Evolutionary conservation across 2,113 vertebrate species (phyloP).

Genomic region (Damaliscus lunatus): DNA sequence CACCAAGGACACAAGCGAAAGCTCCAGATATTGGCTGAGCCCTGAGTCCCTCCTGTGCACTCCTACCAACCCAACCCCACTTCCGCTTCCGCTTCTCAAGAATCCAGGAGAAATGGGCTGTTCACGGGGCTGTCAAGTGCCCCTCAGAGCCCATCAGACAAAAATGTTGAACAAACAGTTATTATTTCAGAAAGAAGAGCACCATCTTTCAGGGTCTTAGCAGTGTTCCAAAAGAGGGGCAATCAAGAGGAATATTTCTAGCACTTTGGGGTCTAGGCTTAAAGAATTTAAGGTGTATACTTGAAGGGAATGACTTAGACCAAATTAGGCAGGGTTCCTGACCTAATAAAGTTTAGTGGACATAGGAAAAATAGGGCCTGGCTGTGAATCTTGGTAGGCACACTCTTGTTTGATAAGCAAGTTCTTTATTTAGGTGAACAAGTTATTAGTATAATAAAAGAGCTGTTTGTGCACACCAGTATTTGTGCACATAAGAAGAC

Average conservation of each 20-base stretch:
- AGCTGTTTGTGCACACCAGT: too few species aligned
- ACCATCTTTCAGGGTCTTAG: background rate
- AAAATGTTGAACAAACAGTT: background rate
- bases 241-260: background rate
- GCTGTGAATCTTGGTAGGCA: background rate
- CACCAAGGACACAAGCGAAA: background rate
- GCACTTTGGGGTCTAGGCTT: background rate
- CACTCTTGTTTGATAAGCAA: background rate
- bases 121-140: too few species aligned
- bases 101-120: background rate
- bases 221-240: background rate
- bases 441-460: too few species aligned
- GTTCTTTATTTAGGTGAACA: background rate
- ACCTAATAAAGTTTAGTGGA: background rate
- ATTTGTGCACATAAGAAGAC: background rate
- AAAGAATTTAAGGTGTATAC: background rate
- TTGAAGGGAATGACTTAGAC: background rate
- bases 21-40: background rate
- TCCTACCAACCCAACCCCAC: background rate
- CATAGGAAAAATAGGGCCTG: background rate
- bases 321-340: background rate
- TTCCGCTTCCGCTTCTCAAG: background rate
- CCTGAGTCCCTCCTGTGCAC: background rate
- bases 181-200: background rate
- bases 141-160: background rate